A percentile compares a stretch with the other conserved stretches of the same genome.
Evolutionary conservation across 92 coral and sea anemone species (phyloP).

Genomic region (Palythoa grandiflora): DNA sequence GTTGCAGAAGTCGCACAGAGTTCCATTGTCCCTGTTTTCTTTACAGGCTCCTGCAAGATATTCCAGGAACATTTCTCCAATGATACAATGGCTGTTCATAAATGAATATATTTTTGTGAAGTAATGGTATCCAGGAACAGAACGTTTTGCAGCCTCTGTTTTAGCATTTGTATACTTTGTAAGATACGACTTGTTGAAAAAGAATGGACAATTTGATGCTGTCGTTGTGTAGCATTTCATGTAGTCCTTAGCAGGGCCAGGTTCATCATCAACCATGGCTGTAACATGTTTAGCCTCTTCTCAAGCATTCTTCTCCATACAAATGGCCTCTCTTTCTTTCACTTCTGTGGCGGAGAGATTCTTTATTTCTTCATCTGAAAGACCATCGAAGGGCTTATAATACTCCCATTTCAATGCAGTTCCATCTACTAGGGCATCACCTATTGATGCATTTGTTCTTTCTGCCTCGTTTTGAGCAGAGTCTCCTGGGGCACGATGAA

Average conservation of each 20-base stretch:
- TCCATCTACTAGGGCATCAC: constrained; percentile 67
- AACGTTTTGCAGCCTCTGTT: constrained; percentile 58
- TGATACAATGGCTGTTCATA: constrained; percentile 12
- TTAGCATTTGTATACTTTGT: constrained; percentile 73
- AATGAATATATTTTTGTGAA: constrained; percentile 28
- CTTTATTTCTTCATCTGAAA: background rate
- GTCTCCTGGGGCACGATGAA: constrained; percentile 55
- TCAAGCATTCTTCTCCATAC: constrained; percentile 68
- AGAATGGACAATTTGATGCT: constrained; percentile 44
- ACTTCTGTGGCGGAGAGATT: constrained; percentile 59
- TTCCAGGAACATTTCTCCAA: constrained; percentile 20
- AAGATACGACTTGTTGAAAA: constrained; percentile 50
- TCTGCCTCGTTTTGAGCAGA: constrained; percentile 52
- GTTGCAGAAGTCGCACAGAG: constrained; percentile 23
- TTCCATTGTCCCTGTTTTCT: constrained; percentile 9
- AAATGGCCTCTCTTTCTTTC: constrained; percentile 59
- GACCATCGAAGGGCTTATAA: constrained; percentile 32
- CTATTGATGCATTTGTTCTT: constrained; percentile 61
- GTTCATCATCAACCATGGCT: constrained; percentile 64
- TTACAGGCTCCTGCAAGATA: constrained; percentile 43
- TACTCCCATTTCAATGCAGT: constrained; percentile 58
- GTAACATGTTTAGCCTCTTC: constrained; percentile 62
- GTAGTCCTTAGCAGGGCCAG: constrained; percentile 52
- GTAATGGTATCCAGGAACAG: constrained; percentile 45
- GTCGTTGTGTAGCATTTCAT: constrained; percentile 58